Evolutionary conservation across 2,797 vertebrate species (phyloP).

Genomic region (Acanthurus leucopareius): DNA sequence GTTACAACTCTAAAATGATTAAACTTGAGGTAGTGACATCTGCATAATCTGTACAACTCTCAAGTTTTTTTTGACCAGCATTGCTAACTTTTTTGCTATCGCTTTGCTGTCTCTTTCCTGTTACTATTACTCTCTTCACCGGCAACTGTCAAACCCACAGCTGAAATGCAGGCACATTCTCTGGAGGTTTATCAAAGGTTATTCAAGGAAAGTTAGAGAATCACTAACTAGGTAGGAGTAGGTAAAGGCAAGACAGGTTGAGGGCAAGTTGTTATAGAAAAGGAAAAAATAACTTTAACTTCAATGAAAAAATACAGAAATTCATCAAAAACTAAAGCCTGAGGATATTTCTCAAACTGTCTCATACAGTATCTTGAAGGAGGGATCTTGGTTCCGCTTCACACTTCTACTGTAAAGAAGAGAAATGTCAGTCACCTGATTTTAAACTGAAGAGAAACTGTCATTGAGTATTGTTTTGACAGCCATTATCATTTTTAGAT

Average conservation of each 20-base stretch:
- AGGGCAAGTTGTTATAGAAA: conserved; percentile 1
- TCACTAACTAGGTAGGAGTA: not conserved
- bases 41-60: not conserved
- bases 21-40: not conserved
- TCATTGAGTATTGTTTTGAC: conserved; percentile 8
- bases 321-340: conserved; percentile 6
- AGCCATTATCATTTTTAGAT: conserved; percentile 2
- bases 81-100: conserved; percentile 2
- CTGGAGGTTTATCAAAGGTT: conserved; percentile 13
- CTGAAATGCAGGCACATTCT: conserved; percentile 5
- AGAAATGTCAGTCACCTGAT: not conserved
- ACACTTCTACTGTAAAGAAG: conserved; percentile 8
- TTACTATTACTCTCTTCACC: conserved; percentile 17
- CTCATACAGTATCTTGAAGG: not conserved
- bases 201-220: conserved; percentile 18
- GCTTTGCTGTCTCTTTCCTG: not conserved
- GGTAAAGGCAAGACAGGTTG: conserved; percentile 13
- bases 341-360: conserved; percentile 1
- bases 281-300: not conserved
- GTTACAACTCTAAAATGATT: not conserved
- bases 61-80: not conserved
- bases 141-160: conserved; percentile 21
- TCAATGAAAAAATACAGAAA: not conserved
- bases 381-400: conserved; percentile 30
- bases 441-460: conserved; percentile 8